These are phyloP conservation scores for Sisor rabdophorus DNA, from an alignment of 2,113 vertebrate species.

Conservation along the genomic window DNA sequence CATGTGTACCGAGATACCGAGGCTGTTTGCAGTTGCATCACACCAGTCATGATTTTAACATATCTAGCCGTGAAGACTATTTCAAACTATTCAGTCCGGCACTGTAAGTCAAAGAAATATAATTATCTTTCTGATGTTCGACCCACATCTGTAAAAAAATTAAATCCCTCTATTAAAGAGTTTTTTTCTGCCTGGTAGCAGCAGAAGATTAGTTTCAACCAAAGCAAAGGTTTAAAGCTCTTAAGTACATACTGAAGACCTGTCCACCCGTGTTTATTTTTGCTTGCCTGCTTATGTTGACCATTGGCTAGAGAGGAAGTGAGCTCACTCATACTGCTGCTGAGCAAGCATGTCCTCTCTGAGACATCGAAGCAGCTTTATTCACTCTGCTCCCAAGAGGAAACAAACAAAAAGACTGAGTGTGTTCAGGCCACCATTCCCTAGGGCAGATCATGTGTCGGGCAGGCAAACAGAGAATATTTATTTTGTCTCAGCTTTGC, in stretches of 20 bases:
- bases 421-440: conserved; percentile 22
- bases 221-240: neutral
- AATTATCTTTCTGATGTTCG: neutral
- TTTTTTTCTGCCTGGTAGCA: neutral
- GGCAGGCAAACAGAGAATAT: neutral
- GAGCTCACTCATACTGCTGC: conserved; percentile 43
- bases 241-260: neutral
- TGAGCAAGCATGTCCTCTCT: conserved; percentile 40
- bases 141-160: neutral
- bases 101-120: neutral
- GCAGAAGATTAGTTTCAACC: neutral
- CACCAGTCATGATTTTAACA: neutral
- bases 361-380: conserved; percentile 7
- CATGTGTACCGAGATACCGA: neutral
- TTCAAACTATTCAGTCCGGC: neutral
- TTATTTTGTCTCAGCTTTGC: conserved; percentile 13
- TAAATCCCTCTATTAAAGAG: neutral
- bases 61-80: neutral
- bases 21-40: neutral
- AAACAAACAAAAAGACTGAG: conserved; percentile 30
- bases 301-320: conserved; percentile 50
- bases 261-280: conserved; percentile 29
- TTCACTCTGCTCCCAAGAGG: conserved; percentile 29
- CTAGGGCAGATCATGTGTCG: neutral
- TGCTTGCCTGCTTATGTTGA: conserved; percentile 23